phyloP scores from a whole-genome alignment of 2,888 invertebrate species.

The Imbricaverruca yamaguchii region DNA sequence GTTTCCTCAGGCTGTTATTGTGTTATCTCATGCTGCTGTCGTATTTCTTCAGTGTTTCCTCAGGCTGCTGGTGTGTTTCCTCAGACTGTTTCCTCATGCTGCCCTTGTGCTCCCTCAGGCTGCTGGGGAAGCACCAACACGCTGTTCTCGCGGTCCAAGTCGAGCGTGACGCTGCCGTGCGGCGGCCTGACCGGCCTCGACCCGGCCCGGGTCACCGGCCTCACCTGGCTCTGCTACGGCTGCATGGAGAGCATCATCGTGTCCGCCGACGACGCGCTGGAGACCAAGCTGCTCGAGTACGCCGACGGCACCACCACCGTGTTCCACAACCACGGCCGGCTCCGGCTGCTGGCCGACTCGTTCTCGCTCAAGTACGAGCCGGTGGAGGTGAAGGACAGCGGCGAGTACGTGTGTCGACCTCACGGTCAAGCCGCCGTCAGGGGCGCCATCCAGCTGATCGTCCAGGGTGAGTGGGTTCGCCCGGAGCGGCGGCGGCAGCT shows the following conservation, averaged over 20 bases:
- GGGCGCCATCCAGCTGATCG: neutral
- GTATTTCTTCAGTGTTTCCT: too few species aligned
- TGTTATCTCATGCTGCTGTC: too few species aligned
- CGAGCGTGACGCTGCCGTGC: conserved; percentile 7
- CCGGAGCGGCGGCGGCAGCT: too few species aligned
- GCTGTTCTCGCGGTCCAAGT: neutral
- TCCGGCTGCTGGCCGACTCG: conserved; percentile 1
- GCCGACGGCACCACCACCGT: neutral
- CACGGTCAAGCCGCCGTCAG: neutral
- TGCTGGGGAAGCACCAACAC: neutral
- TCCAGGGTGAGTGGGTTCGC: neutral
- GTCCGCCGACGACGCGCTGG: neutral
- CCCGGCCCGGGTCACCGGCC: neutral
- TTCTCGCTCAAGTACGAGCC: conserved; percentile 3
- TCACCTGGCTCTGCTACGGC: conserved; percentile 10
- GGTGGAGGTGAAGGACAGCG: conserved; percentile 8
- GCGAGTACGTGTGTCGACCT: neutral
- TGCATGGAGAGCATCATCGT: neutral
- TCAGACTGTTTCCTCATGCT: too few species aligned
- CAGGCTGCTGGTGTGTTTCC: too few species aligned
- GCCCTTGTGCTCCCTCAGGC: neutral
- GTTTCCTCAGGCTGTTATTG: too few species aligned
- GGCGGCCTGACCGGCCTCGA: neutral
- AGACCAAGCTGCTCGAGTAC: neutral
- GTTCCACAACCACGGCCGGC: neutral